A percentile compares a stretch with the other conserved stretches of the same genome.
Evolutionary conservation across 2,113 vertebrate genomes (phyloP).

Genomic region (Polyodon spathula): DNA sequence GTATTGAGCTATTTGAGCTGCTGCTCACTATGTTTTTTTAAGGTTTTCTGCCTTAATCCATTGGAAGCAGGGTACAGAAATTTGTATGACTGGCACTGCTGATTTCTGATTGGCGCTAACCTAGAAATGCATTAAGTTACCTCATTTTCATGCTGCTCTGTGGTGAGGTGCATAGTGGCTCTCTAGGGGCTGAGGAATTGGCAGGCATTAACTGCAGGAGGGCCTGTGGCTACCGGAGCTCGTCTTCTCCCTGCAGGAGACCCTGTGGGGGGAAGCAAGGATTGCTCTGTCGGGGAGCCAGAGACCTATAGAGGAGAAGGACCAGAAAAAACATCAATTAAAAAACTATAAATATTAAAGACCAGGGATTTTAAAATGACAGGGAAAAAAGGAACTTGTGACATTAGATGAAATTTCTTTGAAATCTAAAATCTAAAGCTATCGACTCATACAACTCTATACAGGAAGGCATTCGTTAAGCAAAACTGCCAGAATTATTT

Average conservation of each 20-base stretch:
- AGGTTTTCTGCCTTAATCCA: slow-evolving; percentile 1
- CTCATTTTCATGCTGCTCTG: too few species aligned
- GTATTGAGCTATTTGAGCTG: background rate
- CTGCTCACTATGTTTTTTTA: background rate
- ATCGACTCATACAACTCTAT: too few species aligned
- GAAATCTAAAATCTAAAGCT: slow-evolving; percentile 16
- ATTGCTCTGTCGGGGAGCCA: slow-evolving; percentile 42
- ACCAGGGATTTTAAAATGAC: slow-evolving; percentile 61
- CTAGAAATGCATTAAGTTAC: background rate
- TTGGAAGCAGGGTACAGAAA: background rate
- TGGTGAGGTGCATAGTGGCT: background rate
- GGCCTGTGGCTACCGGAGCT: slow-evolving; percentile 30
- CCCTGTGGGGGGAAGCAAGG: slow-evolving; percentile 33
- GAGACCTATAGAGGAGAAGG: slow-evolving; percentile 43
- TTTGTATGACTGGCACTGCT: background rate
- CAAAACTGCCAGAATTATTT: too few species aligned
- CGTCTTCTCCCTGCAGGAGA: slow-evolving; percentile 44
- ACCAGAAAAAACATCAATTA: slow-evolving; percentile 65
- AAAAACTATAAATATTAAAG: slow-evolving; percentile 66
- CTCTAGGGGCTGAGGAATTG: slow-evolving; percentile 12
- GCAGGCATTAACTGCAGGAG: slow-evolving; percentile 23
- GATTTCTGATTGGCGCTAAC: background rate
- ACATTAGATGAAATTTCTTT: slow-evolving; percentile 13
- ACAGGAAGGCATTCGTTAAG: too few species aligned
- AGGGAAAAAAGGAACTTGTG: slow-evolving; percentile 17